phyloP scores from a whole-genome alignment of 2,888 invertebrate genomes.

The Vanessa cardui region DNA sequence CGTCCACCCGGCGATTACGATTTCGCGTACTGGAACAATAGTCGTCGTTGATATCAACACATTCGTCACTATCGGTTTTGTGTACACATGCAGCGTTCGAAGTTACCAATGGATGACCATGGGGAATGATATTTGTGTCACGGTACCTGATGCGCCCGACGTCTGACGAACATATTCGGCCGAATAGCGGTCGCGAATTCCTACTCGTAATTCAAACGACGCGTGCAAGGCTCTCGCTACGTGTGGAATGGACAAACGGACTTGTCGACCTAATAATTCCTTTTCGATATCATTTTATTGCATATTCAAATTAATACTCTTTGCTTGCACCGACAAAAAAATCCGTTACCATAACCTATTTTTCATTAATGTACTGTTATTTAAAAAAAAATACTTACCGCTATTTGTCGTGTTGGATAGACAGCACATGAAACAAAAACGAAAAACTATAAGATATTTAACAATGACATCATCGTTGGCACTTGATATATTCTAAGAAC shows the following conservation, averaged over 20 bases:
- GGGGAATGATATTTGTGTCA: slow-evolving; percentile 76
- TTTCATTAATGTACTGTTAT: background rate
- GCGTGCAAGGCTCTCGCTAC: slow-evolving; percentile 62
- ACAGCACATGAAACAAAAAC: slow-evolving; percentile 77
- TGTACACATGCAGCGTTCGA: slow-evolving; percentile 57
- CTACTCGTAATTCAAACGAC: slow-evolving; percentile 78
- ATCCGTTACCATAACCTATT: slow-evolving; percentile 16
- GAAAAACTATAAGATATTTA: slow-evolving; percentile 28
- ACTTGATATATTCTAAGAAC: slow-evolving; percentile 14
- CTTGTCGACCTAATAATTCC: slow-evolving; percentile 74
- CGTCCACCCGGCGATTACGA: slow-evolving; percentile 68
- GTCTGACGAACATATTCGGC: slow-evolving; percentile 52
- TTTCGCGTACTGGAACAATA: slow-evolving; percentile 74
- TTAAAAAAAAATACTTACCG: slow-evolving; percentile 63
- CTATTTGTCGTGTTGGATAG: slow-evolving; percentile 51
- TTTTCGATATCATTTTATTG: slow-evolving; percentile 56
- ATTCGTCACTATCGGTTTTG: slow-evolving; percentile 65
- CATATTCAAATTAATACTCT: slow-evolving; percentile 47
- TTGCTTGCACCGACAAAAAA: slow-evolving; percentile 28
- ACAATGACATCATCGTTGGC: background rate
- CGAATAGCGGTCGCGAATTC: slow-evolving; percentile 81
- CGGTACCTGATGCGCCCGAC: slow-evolving; percentile 59
- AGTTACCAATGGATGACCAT: slow-evolving; percentile 56
- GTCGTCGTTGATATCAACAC: slow-evolving; percentile 65
- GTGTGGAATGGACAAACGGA: slow-evolving; percentile 73